These are phyloP conservation scores for Pinctada fucata DNA, from an alignment of 2,888 invertebrate genomes.

Conservation along the genomic window DNA sequence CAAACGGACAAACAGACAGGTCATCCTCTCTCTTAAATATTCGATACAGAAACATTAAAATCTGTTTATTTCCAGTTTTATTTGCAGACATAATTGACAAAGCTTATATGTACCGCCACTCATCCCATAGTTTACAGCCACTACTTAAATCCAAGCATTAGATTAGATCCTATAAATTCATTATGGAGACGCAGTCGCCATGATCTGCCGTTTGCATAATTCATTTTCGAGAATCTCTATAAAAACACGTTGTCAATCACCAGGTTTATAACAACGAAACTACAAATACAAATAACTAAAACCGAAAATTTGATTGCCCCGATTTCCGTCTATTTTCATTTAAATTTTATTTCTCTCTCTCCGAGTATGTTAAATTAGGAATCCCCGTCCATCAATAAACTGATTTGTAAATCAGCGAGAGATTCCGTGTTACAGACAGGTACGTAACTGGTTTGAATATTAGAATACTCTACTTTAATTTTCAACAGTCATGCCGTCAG, in stretches of 20 bases:
- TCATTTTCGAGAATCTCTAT: not conserved
- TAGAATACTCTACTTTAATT: not conserved
- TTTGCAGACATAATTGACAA: no score
- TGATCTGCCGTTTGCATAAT: not conserved
- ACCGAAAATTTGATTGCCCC: not conserved
- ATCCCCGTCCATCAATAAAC: not conserved
- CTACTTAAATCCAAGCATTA: not conserved
- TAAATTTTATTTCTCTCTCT: not conserved
- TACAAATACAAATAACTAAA: not conserved
- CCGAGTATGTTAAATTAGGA: not conserved
- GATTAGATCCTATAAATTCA: not conserved
- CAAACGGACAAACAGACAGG: no score
- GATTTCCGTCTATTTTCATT: not conserved
- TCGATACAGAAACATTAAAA: no score
- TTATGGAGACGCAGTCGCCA: not conserved
- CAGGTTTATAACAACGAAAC: no score
- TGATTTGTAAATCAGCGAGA: not conserved
- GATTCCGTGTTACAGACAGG: not conserved
- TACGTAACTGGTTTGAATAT: not conserved
- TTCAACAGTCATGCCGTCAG: no score
- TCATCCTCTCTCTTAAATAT: no score
- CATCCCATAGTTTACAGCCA: no score
- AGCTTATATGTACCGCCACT: no score
- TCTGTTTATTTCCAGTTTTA: no score
- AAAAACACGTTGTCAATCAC: not conserved